Base-by-base conservation (phyloP, 92 coral and sea anemone genomes). In the Parazoanthus swiftii region DNA sequence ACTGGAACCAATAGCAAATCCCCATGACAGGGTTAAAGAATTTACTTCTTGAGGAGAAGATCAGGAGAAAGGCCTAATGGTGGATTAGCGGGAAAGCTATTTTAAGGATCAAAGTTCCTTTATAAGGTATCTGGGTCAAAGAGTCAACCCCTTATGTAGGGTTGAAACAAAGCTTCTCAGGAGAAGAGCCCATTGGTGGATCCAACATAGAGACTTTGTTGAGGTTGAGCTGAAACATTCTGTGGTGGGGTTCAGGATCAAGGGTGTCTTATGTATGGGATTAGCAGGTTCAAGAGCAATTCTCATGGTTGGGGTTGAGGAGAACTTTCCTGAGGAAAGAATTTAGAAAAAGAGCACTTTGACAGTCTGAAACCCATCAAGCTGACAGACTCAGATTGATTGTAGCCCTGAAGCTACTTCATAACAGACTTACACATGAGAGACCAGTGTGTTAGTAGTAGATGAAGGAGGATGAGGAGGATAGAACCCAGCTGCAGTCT, bases 401-500 rank as follows among this genome's bases (percentile, higher is more conserved):
- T 18, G 26, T 63, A 63, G 70, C 10, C 43, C 48, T 73, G 25
- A 14, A 16, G 46, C 50, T 80, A 56, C 72, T 80, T 80, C 21
- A 43, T 58, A 80, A n/a, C 58, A 84, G 87, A 84, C 87, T 84
- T 84, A 84, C 87, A 84, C 87, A 84, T 84, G 79, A 84, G 87
- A 84, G 38, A 84, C 79, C 87, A 84, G 79, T 21, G 87, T 84
- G 78, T 71, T 84, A 84, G 87, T 46, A 71, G 87, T 84, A 84
- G 87, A 70, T 70, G 87, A 48, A 70, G 73, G 72, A 78, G 82
- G 82, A 79, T 26, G 65, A 44, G 86, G 59, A 71, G 87, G 44
- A 84, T 70, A 84, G 87, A 84, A 84, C 25, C 87, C 87, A 48
- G 87, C 26, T 46, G 66, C 8, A 48, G 63, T 70, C 33, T 11